Base-by-base conservation (phyloP, 2,888 invertebrate genomes). In the Melinaea marsaeus region DNA sequence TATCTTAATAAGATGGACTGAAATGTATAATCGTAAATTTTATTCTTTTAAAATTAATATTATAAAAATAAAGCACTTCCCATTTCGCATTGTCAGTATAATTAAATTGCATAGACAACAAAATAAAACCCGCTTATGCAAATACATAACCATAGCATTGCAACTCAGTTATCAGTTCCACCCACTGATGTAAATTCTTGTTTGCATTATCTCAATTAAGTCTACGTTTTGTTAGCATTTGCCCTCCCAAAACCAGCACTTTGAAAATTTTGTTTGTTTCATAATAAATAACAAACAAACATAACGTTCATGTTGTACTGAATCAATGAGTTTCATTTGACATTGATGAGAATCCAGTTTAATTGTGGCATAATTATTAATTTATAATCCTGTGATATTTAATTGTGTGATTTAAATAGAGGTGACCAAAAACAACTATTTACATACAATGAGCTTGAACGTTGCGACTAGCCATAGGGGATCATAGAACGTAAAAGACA, bases 181-280 rank as follows among this genome's bases (percentile, higher is more conserved):
- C 75, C 76, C 76, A 75, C 76, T 77, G 80, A 81, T 82, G 80
- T 79, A 77, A 80, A 80, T 80, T 80, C 83, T 84, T 88, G 86
- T 89, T 90, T 87, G 79, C 83, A 80, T 84, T 83, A 85, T 86
- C 83, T 86, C 86, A 88, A 88, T 89, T 88, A 88, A 89, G 86
- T 84, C 84, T 85, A 83, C 83, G 84, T 85, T 84, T 80, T 87
- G 85, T 87, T 86, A 87, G 80, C 80, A 67, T 74, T 78, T 72
- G 73, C 74, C 22, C 75, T 74, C 75, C 74, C 67, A 77, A 77
- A 81, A 77, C 79, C 79, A 83, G 81, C 79, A 83, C 82, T 85
- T 84, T 79, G 76, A 75, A 79, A 79, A 80, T 80, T 80, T 79
- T 84, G 83, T 86, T 87, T 86, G 77, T 79, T 70, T 73, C 67